Evolutionary conservation across 2,888 invertebrate genomes (phyloP).

Genomic region (Pecten maximus): DNA sequence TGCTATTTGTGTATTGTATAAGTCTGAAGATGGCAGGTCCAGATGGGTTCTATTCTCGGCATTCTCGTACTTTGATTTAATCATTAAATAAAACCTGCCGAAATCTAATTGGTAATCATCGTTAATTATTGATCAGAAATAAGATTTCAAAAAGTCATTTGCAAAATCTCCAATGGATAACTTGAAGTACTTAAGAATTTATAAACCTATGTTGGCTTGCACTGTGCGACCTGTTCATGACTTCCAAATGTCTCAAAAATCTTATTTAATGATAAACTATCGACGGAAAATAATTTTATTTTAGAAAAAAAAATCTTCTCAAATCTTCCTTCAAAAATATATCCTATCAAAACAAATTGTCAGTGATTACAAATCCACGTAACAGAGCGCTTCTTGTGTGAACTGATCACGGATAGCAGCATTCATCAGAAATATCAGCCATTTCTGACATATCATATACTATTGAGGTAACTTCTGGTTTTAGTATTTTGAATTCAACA

Average conservation of each 20-base stretch:
- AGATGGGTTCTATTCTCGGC: background rate
- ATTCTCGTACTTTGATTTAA: background rate
- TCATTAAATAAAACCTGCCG: background rate
- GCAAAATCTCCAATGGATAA: background rate
- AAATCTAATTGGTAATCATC: background rate
- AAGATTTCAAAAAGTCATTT: background rate
- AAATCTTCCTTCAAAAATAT: conserved; percentile 11
- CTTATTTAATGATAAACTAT: conserved; percentile 33
- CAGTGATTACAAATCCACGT: background rate
- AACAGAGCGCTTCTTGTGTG: background rate
- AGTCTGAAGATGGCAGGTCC: background rate
- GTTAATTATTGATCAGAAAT: background rate
- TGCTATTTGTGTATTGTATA: background rate
- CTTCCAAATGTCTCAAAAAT: background rate
- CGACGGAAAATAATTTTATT: conserved; percentile 15
- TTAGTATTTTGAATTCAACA: background rate
- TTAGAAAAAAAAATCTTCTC: background rate
- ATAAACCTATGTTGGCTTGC: background rate
- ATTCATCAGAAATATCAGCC: background rate
- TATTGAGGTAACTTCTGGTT: background rate
- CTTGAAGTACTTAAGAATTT: background rate
- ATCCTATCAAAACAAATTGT: conserved; percentile 18
- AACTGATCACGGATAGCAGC: background rate
- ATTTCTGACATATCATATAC: background rate
- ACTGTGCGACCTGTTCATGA: background rate